Evolutionary conservation across 2,113 vertebrate genomes (phyloP).

Genomic region (Cnemophilus loriae): DNA sequence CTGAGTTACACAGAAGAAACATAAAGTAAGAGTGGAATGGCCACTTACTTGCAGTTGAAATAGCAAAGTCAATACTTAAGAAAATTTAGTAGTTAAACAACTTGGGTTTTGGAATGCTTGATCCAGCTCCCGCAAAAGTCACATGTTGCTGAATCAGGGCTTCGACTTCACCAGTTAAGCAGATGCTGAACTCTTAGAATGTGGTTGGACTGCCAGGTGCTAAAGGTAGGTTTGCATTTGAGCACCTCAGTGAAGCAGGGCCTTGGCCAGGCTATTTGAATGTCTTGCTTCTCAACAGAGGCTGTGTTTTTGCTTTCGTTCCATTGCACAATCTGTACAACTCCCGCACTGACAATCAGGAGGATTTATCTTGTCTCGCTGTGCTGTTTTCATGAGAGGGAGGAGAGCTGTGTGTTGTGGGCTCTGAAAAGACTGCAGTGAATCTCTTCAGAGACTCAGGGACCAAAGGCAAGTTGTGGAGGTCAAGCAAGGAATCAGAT

Average conservation of each 20-base stretch:
- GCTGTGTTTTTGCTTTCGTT: background rate
- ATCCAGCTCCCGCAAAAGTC: constrained; percentile 33
- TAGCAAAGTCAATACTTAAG: background rate
- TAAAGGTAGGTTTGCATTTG: background rate
- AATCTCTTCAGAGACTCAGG: background rate
- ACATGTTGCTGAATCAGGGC: constrained; percentile 33
- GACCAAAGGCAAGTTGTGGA: background rate
- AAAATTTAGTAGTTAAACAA: constrained; percentile 4
- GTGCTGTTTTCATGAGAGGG: background rate
- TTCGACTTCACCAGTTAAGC: background rate
- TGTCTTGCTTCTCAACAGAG: background rate
- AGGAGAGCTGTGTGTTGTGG: background rate
- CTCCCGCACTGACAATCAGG: background rate
- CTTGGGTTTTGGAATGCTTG: constrained; percentile 21
- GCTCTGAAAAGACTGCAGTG: background rate
- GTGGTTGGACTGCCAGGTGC: background rate
- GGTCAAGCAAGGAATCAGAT: background rate
- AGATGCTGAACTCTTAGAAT: background rate
- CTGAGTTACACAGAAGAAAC: background rate
- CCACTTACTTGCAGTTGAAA: background rate
- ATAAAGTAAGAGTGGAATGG: background rate
- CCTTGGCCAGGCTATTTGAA: background rate
- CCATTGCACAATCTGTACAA: background rate
- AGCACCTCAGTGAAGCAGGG: background rate
- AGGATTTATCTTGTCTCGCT: constrained; percentile 18